phyloP scores from a whole-genome alignment of 2,888 invertebrate genomes.

The Acanthopleura granulata region DNA sequence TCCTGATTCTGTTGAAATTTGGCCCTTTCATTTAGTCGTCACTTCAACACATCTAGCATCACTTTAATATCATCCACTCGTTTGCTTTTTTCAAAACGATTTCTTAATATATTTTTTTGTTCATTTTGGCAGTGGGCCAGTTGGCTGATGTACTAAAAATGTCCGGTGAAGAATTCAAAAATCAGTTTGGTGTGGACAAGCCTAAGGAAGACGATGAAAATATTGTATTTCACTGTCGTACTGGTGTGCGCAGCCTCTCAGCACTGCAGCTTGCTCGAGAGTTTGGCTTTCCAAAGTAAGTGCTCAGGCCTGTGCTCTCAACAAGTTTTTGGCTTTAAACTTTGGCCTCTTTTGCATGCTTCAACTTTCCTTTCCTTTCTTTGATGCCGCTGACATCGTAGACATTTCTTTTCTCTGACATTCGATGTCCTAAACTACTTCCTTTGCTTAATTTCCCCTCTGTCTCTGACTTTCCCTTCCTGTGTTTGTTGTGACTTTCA shows the following conservation, averaged over 20 bases:
- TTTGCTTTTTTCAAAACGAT: not conserved
- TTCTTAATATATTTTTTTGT: not conserved
- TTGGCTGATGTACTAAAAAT: conserved; percentile 17
- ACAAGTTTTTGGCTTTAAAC: not conserved
- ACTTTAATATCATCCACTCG: not conserved
- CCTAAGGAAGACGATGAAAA: conserved; percentile 25
- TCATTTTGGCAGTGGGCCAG: conserved; percentile 14
- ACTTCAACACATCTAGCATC: too few relatives aligned
- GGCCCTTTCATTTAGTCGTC: too few relatives aligned
- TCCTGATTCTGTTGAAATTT: too few relatives aligned
- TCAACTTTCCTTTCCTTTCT: not conserved
- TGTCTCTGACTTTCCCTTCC: too few relatives aligned
- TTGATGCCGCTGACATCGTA: too few relatives aligned
- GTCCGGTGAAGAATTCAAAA: conserved; percentile 24
- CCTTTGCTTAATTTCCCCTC: too few relatives aligned
- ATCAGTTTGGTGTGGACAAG: conserved; percentile 25
- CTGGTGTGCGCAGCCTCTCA: conserved; percentile 20
- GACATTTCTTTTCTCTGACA: too few relatives aligned
- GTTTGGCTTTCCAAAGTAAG: conserved; percentile 25
- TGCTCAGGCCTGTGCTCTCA: not conserved
- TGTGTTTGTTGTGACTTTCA: too few relatives aligned
- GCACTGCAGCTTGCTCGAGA: conserved; percentile 19
- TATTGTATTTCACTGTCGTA: conserved; percentile 24
- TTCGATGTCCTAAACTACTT: too few relatives aligned
- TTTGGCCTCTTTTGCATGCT: not conserved